Evolutionary conservation across 2,888 invertebrate genomes (phyloP).

Genomic region (Schizotus pectinicornis): DNA sequence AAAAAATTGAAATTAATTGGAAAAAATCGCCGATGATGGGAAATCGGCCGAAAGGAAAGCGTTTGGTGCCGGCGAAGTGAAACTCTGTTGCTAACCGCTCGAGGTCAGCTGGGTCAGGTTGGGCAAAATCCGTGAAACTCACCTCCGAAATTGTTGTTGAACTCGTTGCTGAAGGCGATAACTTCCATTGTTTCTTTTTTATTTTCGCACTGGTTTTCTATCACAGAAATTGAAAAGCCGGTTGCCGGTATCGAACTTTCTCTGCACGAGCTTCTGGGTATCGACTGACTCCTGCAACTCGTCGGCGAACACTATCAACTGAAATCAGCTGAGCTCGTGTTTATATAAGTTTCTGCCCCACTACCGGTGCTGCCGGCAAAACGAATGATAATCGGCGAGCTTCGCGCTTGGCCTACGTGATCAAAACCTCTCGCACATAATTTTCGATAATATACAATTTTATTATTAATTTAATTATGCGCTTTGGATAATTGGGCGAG

Average conservation of each 20-base stretch:
- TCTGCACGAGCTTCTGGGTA: slow-evolving; percentile 4
- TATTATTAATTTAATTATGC: no score
- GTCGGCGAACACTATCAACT: slow-evolving; percentile 38
- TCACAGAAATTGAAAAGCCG: slow-evolving; percentile 41
- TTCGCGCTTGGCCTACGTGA: slow-evolving; percentile 44
- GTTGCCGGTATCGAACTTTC: slow-evolving; percentile 29
- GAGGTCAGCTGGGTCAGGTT: slow-evolving; percentile 39
- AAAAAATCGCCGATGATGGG: slow-evolving; percentile 23
- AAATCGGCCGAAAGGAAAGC: slow-evolving; percentile 24
- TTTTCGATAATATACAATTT: no score
- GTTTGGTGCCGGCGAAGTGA: slow-evolving; percentile 28
- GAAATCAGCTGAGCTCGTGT: slow-evolving; percentile 50
- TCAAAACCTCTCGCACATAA: slow-evolving; percentile 16
- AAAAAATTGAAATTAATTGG: no score
- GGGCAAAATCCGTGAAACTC: slow-evolving; percentile 21
- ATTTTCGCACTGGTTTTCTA: slow-evolving; percentile 56
- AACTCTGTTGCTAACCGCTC: slow-evolving; percentile 40
- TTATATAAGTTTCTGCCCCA: slow-evolving; percentile 61
- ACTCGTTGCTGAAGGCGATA: slow-evolving; percentile 78
- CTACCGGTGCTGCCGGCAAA: slow-evolving; percentile 51
- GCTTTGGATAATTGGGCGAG: no score
- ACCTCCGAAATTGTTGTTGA: slow-evolving; percentile 53
- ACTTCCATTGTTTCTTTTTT: no score
- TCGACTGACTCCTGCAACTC: slow-evolving; percentile 10
- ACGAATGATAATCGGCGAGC: slow-evolving; percentile 52